Percentiles rank a stretch among this genome's conserved stretches.
Evolutionary conservation across 2,888 invertebrate species (phyloP).

Genomic region (Macaria notata): DNA sequence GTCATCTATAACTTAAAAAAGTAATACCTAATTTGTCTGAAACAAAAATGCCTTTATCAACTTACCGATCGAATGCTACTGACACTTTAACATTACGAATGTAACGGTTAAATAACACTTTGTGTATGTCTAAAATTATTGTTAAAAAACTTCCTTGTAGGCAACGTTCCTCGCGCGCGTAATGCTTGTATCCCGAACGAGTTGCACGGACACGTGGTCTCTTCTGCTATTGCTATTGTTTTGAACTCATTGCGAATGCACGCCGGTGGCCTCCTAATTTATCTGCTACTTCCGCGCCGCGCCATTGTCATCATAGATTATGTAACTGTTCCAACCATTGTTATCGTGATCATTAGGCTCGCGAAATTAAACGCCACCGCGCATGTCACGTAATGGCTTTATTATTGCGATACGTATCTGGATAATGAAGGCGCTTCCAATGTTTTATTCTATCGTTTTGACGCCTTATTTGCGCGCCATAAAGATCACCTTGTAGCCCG

Average conservation of each 20-base stretch:
- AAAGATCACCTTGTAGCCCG: constrained; percentile 31
- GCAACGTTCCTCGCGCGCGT: too few species aligned
- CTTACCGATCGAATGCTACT: too few species aligned
- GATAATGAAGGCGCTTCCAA: constrained; percentile 33
- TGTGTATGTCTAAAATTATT: too few species aligned
- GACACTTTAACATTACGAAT: too few species aligned
- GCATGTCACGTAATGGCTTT: constrained; percentile 26
- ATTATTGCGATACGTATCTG: constrained; percentile 28
- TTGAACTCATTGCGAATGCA: constrained; percentile 51
- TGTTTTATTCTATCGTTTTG: constrained; percentile 25
- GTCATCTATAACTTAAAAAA: too few species aligned
- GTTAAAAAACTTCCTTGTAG: too few species aligned
- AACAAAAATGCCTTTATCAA: too few species aligned
- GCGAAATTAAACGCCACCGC: constrained; percentile 37
- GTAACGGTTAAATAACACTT: too few species aligned
- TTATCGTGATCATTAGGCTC: constrained; percentile 52
- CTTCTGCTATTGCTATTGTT: constrained; percentile 47
- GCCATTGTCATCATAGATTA: constrained; percentile 27
- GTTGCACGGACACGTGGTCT: constrained; percentile 13
- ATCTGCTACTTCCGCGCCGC: constrained; percentile 49
- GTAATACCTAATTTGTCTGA: too few species aligned
- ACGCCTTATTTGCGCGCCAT: constrained; percentile 29
- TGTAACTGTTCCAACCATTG: constrained; percentile 44
- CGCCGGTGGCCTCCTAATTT: constrained; percentile 52
- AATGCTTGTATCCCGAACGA: too few species aligned